Evolutionary conservation across 2,888 invertebrate genomes (phyloP), one percentile per base, ranked within the genome.

Genomic region (Cremastobaeus sp.): DNA sequence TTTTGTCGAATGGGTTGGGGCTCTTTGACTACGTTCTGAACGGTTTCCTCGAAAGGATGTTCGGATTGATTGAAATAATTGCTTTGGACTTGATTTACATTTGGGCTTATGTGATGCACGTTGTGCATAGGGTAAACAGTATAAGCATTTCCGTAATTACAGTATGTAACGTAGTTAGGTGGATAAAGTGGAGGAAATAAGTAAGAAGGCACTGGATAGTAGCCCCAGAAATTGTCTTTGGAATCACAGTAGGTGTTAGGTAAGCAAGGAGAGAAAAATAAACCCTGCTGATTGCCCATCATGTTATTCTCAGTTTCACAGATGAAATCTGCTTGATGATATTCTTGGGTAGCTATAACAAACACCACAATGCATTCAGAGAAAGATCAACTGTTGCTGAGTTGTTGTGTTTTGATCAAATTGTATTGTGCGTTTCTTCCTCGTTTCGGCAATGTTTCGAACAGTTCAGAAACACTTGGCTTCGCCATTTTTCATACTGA

Each of bases 291-390:
- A 84, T 84, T 84, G 81, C 79, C 83, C 80, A 82, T 82, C 79
- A 82, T 78, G 81, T 78, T 83, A 85, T 78, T 84, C 80, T 82
- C 82, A 71, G 79, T 83, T 82, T 79, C 82, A 81, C 80, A 81
- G 84, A 80, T 79, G 83, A 81, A 82, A 84, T 81, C 81, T 77
- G 84, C 74, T 84, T 83, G 85, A 79, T 80, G 83, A 84, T 84
- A 84, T 82, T 86, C 86, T 80, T 78, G 78, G 81, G 81, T 83
- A 80, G 85, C 87, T 87, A 86, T 82, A 86, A 86, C 86, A 86
- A 84, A 87, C 85, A 86, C 84, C 86, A 86, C 79, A 86, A 82
- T 83, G 80, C 82, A 84, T 85, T 84, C 85, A 84, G 78, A 85
- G 74, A 76, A 65, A 72, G 47, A 35, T 77, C 70, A 73, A 60